Evolutionary conservation across 1,140 invertebrate genomes (phyloP), one percentile per base, ranked within the genome.

Genomic region (Bursaphelenchus mucronatus): DNA sequence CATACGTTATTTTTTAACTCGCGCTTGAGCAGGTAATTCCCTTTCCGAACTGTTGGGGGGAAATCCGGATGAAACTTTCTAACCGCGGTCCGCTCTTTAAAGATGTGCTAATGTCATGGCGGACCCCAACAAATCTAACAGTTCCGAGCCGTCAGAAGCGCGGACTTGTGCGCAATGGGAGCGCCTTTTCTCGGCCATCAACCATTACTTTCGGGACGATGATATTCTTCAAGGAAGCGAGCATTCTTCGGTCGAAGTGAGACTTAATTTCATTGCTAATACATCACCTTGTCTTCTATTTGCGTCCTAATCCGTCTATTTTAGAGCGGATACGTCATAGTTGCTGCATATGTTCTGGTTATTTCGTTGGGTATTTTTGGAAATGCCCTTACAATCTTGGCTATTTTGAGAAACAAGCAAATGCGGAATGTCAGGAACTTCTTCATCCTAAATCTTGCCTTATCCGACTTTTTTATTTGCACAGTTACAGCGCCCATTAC

Each of bases 401-500:
- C 71, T 19, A 70, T 79, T 45, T 59, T 79, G 3, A 70, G 78
- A 0, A 81, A 77, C 51, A 57, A 69, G 30, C 64, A 71, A 39
- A 79, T 79, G 79, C 47, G 73, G 41, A 79, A 69, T 19, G 73
- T 74, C 0, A 75, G 79, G n/a, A 79, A 79, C 62, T 81, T 79
- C 45, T 80, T 80, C 63, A 82, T 80, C 49, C 43, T 80, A 10
- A 80, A 80, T 63, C 63, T 80, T 43, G 78, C 78, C 5, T 51
- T 80, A 10, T 78, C 78, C 5, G 78, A 80, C 41, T 80, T 80
- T 62, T 75, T 80, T 53, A 69, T 80, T 19, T 82, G 80, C 53
- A 80, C 79, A 6, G 75, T 80, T 11, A 80, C 78, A n/a, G 77
- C 79, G 15, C 80, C 78, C 21, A 79, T 71, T 6, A 80, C 80